Evolutionary conservation across 2,888 invertebrate genomes (phyloP), one percentile per base, ranked within the genome.

Genomic region (Zelleria hepariella): DNA sequence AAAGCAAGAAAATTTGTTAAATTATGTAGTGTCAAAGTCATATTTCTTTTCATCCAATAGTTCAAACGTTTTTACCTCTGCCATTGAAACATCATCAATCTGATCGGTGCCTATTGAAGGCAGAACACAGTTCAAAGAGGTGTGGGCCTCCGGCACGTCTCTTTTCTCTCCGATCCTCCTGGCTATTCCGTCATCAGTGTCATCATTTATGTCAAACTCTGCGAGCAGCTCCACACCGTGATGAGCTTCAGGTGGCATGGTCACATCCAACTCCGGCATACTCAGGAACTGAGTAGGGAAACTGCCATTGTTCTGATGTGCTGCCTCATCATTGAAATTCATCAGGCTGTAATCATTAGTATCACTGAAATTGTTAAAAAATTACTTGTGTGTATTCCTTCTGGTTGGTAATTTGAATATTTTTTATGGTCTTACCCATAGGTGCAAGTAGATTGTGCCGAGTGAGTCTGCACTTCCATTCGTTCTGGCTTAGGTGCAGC

Each of bases 101-200:
- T 80, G 79, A 61, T 82, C 80, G 71, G 75, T 79, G 63, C 77
- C 80, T 53, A 87, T 76, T 32, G 86, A 87, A 24, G 87, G 88
- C 53, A 88, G 69, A 23, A 88, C 84, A 77, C 87, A 88, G 64
- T 88, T 87, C 53, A 87, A 66, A 48, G 82, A 84, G 61, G 74
- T 74, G 48, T 75, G 71, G 23, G 73, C 72, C 67, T 70, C 60
- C 54, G 42, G 15, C 15, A 21, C 32, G 54, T 57, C 47, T 27
- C 56, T 26, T 32, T 54, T 20, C 15, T 59, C 23, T 32, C 15
- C 10, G n/a, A 26, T 52, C 18, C 20, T 52, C 8, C 25, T 59
- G 7, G 67, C 64, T 58, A 77, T 78, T 21, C 73, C 76, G 61
- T 78, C 71, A 60, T 82, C 77, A 60, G 71, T 68, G 60, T 83